Conservation (phyloP, 1,140 invertebrate species). For the Trichonephila clavipes region DNA sequence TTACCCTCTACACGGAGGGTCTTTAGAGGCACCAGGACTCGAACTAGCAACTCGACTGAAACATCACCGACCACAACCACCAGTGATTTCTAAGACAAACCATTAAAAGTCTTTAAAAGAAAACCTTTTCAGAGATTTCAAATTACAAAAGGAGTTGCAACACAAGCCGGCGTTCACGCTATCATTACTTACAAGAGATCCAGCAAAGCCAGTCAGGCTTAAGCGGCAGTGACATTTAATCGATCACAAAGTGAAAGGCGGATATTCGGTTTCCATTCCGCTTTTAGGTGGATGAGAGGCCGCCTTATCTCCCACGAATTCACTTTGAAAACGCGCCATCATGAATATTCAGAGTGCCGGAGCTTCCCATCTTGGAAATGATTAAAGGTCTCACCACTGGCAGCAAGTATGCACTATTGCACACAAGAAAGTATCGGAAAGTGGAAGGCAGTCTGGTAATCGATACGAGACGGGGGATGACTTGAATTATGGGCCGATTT, state of each 20-base stretch:
- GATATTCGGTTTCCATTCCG: background rate
- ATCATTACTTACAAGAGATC: background rate
- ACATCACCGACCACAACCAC: too few species aligned
- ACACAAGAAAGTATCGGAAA: background rate
- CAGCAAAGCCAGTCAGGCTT: background rate
- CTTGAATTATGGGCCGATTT: background rate
- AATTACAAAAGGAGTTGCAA: background rate
- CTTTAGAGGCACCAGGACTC: too few species aligned
- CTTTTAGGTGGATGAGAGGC: too few species aligned
- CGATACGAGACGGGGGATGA: background rate
- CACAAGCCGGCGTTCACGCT: background rate
- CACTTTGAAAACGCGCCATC: background rate
- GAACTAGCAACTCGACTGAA: too few species aligned
- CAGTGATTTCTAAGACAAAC: too few species aligned
- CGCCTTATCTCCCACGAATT: conserved; percentile 4
- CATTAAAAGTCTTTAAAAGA: too few species aligned
- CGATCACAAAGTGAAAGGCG: background rate
- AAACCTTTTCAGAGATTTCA: too few species aligned
- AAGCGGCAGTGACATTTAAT: background rate
- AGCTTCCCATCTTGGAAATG: background rate
- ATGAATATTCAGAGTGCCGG: conserved; percentile 8
- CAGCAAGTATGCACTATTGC: background rate
- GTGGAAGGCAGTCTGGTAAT: background rate
- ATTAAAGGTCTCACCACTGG: background rate
- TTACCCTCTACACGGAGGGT: too few species aligned